These are phyloP conservation scores for Colinus virginianus DNA, from an alignment of 2,113 vertebrate species.

Conservation along the genomic window DNA sequence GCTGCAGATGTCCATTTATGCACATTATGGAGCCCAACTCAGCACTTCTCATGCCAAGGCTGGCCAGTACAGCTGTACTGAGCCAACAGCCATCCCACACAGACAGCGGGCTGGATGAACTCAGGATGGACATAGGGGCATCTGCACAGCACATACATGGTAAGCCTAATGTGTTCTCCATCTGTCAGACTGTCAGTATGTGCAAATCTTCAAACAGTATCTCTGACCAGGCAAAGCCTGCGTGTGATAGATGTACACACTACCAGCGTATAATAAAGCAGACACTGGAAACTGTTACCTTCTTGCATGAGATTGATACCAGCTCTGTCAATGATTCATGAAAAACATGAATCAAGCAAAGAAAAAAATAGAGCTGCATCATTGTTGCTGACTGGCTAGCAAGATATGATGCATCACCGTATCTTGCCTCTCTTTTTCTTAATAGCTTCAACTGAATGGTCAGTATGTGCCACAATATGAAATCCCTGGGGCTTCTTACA, in stretches of 20 bases:
- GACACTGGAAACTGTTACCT: neutral
- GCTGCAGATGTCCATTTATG: neutral
- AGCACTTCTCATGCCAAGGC: neutral
- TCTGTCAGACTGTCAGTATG: neutral
- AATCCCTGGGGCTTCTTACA: neutral
- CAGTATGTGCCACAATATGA: fast-evolving
- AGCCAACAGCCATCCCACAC: neutral
- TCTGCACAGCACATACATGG: neutral
- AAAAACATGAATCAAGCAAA: neutral
- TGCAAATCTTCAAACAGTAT: neutral
- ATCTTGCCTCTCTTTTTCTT: neutral
- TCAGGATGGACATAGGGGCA: neutral
- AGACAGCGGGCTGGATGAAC: neutral
- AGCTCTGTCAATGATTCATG: neutral
- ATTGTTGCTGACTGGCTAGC: neutral
- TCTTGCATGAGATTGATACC: neutral
- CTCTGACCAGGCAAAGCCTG: neutral
- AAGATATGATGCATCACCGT: neutral
- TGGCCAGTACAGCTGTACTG: neutral
- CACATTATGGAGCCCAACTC: neutral
- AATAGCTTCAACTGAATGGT: neutral
- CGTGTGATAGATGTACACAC: fast-evolving
- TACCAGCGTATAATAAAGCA: neutral
- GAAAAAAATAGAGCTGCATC: neutral
- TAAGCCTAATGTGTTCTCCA: neutral